Evolutionary conservation across 2,888 invertebrate genomes (phyloP).

Genomic region (Calameuta idolon): DNA sequence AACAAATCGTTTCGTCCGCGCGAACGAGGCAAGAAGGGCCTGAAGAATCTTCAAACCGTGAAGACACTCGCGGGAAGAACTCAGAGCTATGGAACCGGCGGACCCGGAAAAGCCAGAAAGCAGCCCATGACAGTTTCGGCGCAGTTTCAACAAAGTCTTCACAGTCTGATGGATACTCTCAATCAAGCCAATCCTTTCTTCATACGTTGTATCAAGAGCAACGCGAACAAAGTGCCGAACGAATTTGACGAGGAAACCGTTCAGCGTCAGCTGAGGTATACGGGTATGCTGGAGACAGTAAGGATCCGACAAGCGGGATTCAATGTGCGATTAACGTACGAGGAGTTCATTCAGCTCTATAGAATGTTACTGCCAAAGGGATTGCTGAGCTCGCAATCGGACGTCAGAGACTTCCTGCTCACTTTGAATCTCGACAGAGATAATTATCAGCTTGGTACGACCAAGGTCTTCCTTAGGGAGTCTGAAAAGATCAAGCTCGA

Average conservation of each 20-base stretch:
- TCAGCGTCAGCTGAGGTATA: constrained; percentile 90
- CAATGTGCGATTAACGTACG: constrained; percentile 92
- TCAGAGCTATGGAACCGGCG: constrained; percentile 67
- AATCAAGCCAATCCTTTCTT: constrained; percentile 91
- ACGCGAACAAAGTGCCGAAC: constrained; percentile 92
- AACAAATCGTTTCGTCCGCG: constrained; percentile 93
- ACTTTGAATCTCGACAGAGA: constrained; percentile 87
- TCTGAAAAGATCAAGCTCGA: constrained; percentile 94
- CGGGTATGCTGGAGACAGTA: constrained; percentile 97
- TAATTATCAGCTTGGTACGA: constrained; percentile 89
- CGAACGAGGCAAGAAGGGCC: constrained; percentile 85
- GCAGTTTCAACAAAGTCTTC: constrained; percentile 94
- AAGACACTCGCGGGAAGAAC: constrained; percentile 89
- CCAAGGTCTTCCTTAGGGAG: constrained; percentile 94
- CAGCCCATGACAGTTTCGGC: constrained; percentile 94
- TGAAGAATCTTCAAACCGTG: constrained; percentile 91
- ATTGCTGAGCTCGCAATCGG: constrained; percentile 84
- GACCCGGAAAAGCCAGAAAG: constrained; percentile 77
- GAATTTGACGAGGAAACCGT: constrained; percentile 95
- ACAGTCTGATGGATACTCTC: constrained; percentile 92
- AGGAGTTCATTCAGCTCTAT: constrained; percentile 94
- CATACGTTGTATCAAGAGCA: constrained; percentile 94
- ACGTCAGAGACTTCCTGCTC: constrained; percentile 86
- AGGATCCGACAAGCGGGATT: constrained; percentile 95
- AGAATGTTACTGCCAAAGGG: constrained; percentile 91